phyloP scores from a whole-genome alignment of 2,888 invertebrate genomes.

The Neelides folsomi region DNA sequence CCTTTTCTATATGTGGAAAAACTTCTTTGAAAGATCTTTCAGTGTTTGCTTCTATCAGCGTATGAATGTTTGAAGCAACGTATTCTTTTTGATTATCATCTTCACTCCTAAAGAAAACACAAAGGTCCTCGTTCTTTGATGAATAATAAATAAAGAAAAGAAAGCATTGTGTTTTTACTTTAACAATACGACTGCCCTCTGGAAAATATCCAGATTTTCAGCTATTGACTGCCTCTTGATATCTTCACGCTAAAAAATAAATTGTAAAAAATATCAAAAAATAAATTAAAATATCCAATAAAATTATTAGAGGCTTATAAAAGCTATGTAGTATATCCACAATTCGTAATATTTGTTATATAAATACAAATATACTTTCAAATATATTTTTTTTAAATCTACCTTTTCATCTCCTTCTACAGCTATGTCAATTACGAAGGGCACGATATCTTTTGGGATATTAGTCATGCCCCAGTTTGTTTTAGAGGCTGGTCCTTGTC shows the following conservation, averaged over 20 bases:
- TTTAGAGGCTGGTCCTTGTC: too few relatives aligned
- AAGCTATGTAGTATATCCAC: too few relatives aligned
- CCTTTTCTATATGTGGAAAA: conserved; percentile 13
- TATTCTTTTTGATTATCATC: conserved; percentile 11
- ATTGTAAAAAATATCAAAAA: too few relatives aligned
- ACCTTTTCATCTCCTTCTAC: conserved; percentile 9
- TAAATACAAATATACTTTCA: too few relatives aligned
- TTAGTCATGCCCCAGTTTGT: conserved; percentile 7
- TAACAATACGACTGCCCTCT: conserved; percentile 16
- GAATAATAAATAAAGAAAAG: too few relatives aligned
- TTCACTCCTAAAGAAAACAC: conserved; percentile 2
- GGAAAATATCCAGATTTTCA: conserved; percentile 23
- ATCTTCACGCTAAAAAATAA: background rate
- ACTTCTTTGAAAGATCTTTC: conserved; percentile 18
- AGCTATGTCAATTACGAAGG: conserved; percentile 18
- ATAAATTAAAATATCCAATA: too few relatives aligned
- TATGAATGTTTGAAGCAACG: conserved; percentile 7
- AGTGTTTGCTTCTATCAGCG: conserved; percentile 7
- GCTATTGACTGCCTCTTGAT: conserved; percentile 9
- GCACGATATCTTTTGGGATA: conserved; percentile 15
- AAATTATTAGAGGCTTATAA: background rate
- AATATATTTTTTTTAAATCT: too few relatives aligned
- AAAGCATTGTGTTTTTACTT: conserved; percentile 6
- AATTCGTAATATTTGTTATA: too few relatives aligned
- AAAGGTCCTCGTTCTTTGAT: background rate